Percentiles rank a stretch among this genome's conserved stretches.
phyloP scores from a whole-genome alignment of 2,888 invertebrate genomes.

The Volucella bombylans region DNA sequence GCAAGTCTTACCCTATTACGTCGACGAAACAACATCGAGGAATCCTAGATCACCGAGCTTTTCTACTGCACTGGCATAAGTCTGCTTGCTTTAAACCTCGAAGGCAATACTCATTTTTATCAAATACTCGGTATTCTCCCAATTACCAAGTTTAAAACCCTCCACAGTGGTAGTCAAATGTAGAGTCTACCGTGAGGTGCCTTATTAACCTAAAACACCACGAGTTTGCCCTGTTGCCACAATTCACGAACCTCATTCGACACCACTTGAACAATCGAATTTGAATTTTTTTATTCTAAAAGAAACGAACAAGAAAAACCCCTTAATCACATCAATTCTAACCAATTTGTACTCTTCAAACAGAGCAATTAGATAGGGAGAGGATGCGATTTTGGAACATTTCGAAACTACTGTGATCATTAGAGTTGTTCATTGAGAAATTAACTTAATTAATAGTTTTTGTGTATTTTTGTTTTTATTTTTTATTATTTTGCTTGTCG shows the following conservation, averaged over 20 bases:
- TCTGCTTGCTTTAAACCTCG: constrained; percentile 11
- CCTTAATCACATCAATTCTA: background rate
- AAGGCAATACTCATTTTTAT: constrained; percentile 35
- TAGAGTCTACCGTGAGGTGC: constrained; percentile 58
- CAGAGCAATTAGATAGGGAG: constrained; percentile 10
- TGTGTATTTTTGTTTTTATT: constrained; percentile 36
- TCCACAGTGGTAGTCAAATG: constrained; percentile 52
- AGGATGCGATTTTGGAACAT: constrained; percentile 63
- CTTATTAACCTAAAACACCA: constrained; percentile 63
- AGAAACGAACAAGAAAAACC: constrained; percentile 53
- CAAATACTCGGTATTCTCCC: constrained; percentile 32
- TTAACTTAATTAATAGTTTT: constrained; percentile 59
- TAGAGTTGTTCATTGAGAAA: constrained; percentile 73
- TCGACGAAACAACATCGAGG: constrained; percentile 78
- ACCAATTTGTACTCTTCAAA: no score
- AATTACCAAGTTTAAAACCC: constrained; percentile 38
- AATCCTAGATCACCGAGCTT: constrained; percentile 34
- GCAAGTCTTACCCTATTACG: constrained; percentile 80
- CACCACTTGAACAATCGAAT: constrained; percentile 58
- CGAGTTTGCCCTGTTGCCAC: constrained; percentile 41
- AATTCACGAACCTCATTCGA: constrained; percentile 16
- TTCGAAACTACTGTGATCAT: constrained; percentile 74
- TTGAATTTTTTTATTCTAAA: constrained; percentile 50
- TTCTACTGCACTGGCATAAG: background rate
- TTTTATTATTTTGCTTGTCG: constrained; percentile 27